These are phyloP conservation scores for Trachymyrmex cornetzi DNA, from an alignment of 1,140 invertebrate species.

Conservation along the genomic window DNA sequence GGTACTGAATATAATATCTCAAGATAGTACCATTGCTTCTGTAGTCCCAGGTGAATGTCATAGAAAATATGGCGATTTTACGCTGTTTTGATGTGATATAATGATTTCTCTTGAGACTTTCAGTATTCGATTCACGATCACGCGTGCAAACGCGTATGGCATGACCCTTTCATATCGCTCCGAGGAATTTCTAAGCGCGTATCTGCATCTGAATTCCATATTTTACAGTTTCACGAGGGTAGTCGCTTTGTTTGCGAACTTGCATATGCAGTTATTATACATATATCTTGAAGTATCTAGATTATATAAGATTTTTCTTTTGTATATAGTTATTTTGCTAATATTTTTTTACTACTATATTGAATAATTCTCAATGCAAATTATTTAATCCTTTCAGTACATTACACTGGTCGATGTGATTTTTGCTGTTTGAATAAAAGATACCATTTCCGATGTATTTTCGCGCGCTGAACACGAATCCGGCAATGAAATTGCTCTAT, in stretches of 20 bases:
- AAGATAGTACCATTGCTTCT: conserved; percentile 17
- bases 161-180: not conserved
- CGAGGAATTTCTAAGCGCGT: conserved; percentile 32
- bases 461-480: too few relatives aligned
- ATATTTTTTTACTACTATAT: not conserved
- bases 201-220: conserved; percentile 53
- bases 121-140: conserved; percentile 35
- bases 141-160: not conserved
- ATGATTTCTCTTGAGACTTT: conserved; percentile 72
- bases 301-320: not conserved
- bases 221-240: conserved; percentile 57
- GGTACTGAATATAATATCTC: conserved; percentile 44
- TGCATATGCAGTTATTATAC: conserved; percentile 54
- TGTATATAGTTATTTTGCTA: too few relatives aligned
- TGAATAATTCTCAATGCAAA: not conserved
- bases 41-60: conserved; percentile 60
- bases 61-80: conserved; percentile 61
- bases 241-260: not conserved
- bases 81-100: conserved; percentile 72
- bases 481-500: too few relatives aligned
- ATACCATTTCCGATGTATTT: too few relatives aligned
- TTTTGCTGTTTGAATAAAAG: too few relatives aligned
- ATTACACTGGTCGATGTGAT: too few relatives aligned
- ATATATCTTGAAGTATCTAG: not conserved
- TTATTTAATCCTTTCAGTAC: not conserved